Percentiles rank a stretch among this genome's conserved stretches.
These are phyloP conservation scores for Rosalia funebris DNA, from an alignment of 2,888 invertebrate genomes.

Conservation along the genomic window DNA sequence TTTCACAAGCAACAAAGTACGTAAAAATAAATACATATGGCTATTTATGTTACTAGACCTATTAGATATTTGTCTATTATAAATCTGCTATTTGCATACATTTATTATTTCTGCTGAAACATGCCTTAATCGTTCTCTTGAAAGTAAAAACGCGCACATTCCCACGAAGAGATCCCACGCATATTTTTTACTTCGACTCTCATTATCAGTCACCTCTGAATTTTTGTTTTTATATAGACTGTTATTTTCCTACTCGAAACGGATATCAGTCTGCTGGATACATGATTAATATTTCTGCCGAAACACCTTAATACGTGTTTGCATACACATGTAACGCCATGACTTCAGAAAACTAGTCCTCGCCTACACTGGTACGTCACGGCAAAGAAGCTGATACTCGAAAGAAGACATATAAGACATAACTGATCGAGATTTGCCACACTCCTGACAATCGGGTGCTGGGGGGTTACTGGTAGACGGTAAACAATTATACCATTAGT, in stretches of 20 bases:
- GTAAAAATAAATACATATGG: too few relatives aligned
- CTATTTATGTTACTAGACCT: too few relatives aligned
- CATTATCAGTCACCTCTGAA: neutral
- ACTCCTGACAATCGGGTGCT: neutral
- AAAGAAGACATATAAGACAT: neutral
- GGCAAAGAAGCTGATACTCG: neutral
- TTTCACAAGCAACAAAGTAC: too few relatives aligned
- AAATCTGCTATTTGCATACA: too few relatives aligned
- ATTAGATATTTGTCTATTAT: too few relatives aligned
- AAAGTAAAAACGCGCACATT: neutral
- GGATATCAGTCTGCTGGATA: neutral
- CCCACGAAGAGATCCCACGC: neutral
- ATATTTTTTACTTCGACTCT: neutral
- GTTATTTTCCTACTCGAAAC: neutral
- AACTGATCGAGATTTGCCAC: neutral
- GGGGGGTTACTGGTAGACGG: neutral
- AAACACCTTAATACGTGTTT: conserved; percentile 13
- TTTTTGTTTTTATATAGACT: neutral
- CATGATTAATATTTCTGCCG: conserved; percentile 1
- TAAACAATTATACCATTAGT: conserved; percentile 2
- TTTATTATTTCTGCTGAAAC: neutral
- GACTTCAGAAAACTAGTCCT: conserved; percentile 10
- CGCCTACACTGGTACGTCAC: neutral
- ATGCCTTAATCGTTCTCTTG: neutral
- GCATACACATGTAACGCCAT: neutral